These are phyloP conservation scores for Semaprochilodus insignis DNA, from an alignment of 2,797 vertebrate genomes.

Conservation along the genomic window DNA sequence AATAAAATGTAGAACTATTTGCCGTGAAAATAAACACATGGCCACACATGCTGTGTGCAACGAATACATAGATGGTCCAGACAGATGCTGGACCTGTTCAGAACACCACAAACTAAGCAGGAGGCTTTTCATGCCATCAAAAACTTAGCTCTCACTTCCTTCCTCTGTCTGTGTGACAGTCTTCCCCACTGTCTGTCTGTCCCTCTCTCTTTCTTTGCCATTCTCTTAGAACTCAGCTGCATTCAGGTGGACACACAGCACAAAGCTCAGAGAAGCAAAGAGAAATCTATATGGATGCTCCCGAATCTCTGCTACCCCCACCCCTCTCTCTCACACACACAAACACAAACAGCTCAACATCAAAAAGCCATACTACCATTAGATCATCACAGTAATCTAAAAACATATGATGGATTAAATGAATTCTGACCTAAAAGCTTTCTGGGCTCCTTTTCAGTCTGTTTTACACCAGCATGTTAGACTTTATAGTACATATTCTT, in stretches of 20 bases:
- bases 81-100: neutral
- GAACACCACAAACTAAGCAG: neutral
- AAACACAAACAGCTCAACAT: neutral
- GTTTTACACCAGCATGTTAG: neutral
- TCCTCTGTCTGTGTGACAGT: neutral
- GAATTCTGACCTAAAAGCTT: neutral
- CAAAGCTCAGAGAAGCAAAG: conserved; percentile 8
- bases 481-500: neutral
- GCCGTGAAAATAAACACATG: neutral
- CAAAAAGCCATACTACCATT: neutral
- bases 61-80: neutral
- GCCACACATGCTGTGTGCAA: neutral
- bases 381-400: neutral
- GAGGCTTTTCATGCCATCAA: neutral
- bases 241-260: conserved; percentile 17
- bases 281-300: neutral
- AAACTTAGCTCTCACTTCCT: neutral
- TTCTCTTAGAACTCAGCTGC: neutral
- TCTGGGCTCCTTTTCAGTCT: too few relatives aligned
- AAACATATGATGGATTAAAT: neutral
- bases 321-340: neutral
- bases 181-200: neutral
- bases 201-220: neutral
- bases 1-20: neutral
- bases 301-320: neutral